Base-by-base conservation (phyloP, 2,888 invertebrate genomes). In the Seira ritae region DNA sequence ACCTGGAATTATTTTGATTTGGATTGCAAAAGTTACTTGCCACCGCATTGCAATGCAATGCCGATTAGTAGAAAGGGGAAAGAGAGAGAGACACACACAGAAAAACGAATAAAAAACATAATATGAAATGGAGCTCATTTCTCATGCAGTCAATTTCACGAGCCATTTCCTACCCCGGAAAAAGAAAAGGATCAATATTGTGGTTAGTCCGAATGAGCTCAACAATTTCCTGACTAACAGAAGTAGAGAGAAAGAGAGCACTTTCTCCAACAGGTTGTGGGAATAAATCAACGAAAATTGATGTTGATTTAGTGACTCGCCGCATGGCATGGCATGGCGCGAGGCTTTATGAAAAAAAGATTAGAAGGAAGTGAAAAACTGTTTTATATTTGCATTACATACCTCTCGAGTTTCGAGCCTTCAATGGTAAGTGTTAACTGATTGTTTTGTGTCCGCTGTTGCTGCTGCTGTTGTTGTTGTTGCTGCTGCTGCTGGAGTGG, bases 391-490 rank as follows among this genome's bases (percentile, higher is more conserved):
- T 31, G 31, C 31, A 31, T 31, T 31, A n/a, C n/a, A 24, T 81
- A 78, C 82, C 82, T 77, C 73, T 77, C 82, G 20, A 82, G 42
- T 73, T 73, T 82, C 60, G 82, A 62, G 22, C 82, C 82, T 24
- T 82, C 73, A 42, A 82, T 23, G 22, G 82, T 82, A 1, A 82
- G 50, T 19, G 71, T 77, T 15, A 82, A 73, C 22, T 82, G 81
- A 31, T 72, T 73, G 62, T 67, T 46, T 4, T 65, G 37, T 65
- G 60, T 31, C 31, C 8, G 31, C 31, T 31, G 3, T 4, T 31
- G 2, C 31, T 8, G 31, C 8, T 31, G 31, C 8, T 31, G 3
- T 8, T 31, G 31, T 55, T 65, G 76, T 42, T 24, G 62, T 22
- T 62, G 62, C 50, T 42, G 20, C 12, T 66, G 22, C 19, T 65